Conservation (phyloP, 2,113 vertebrate genomes). For the Muscicapa adusta region DNA sequence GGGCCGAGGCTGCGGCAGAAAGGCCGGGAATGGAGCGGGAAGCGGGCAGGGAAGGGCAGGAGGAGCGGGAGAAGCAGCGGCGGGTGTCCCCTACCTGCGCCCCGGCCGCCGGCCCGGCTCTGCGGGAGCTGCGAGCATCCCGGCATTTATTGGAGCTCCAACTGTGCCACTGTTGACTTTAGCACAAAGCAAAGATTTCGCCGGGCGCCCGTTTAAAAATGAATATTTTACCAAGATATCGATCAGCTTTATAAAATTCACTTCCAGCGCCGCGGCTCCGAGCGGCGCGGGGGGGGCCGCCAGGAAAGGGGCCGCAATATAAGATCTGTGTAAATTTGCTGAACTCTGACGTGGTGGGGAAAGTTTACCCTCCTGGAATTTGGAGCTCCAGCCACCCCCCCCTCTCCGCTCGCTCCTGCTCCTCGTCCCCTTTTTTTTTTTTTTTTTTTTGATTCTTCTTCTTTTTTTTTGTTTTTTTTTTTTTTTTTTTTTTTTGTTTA, state of each 20-base stretch:
- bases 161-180: slow-evolving; percentile 98
- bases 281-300: background rate
- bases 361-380: slow-evolving; percentile 95
- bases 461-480: background rate
- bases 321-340: slow-evolving; percentile 97
- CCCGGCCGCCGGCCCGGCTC: slow-evolving; percentile 59
- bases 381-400: slow-evolving; percentile 65
- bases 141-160: slow-evolving; percentile 97
- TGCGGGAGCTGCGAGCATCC: slow-evolving; percentile 83
- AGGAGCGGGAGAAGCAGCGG: background rate
- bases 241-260: slow-evolving; percentile 95
- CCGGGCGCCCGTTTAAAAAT: slow-evolving; percentile 95
- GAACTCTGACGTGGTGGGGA: slow-evolving; percentile 84
- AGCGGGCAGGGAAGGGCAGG: background rate
- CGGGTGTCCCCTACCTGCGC: slow-evolving; percentile 82
- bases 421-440: no score
- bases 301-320: slow-evolving; percentile 82
- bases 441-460: slow-evolving; percentile 50
- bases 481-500: slow-evolving; percentile 86
- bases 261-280: background rate
- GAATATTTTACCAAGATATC: slow-evolving; percentile 99
- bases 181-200: slow-evolving; percentile 99
- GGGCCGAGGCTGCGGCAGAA: background rate
- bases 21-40: background rate
- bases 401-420: no score